Evolutionary conservation across 2,797 vertebrate genomes (phyloP).

Genomic region (Takifugu ocellatus): DNA sequence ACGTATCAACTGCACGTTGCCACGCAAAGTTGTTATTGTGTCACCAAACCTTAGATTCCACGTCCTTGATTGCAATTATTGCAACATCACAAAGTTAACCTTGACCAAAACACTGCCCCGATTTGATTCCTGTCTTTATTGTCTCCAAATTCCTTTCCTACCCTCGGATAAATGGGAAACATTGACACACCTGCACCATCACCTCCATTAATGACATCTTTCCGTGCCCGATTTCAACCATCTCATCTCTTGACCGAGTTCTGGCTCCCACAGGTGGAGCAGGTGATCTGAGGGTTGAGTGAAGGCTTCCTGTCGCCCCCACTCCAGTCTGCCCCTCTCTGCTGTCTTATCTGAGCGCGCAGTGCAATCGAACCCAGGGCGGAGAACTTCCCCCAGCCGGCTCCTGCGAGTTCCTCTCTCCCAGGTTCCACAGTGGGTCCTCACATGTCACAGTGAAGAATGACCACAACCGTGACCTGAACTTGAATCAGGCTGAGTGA

Average conservation of each 20-base stretch:
- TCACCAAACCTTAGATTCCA: no score
- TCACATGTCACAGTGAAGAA: conserved; percentile 58
- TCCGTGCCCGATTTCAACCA: no score
- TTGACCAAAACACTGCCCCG: no score
- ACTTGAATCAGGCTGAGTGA: conserved; percentile 54
- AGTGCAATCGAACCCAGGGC: conserved; percentile 59
- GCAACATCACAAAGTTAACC: no score
- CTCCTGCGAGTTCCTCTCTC: conserved; percentile 4
- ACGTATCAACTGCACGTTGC: no score
- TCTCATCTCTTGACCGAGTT: conserved; percentile 7
- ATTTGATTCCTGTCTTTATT: no score
- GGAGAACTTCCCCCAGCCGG: conserved; percentile 25
- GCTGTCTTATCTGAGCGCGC: conserved; percentile 61
- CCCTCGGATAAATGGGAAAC: no score
- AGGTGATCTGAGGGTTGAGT: conserved; percentile 68
- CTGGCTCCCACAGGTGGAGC: conserved; percentile 50
- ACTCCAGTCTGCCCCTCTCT: conserved; percentile 56
- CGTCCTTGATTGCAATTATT: no score
- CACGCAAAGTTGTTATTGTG: no score
- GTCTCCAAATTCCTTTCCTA: no score
- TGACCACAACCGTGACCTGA: conserved; percentile 33
- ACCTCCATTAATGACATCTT: no score
- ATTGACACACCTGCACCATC: no score
- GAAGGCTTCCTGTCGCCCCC: conserved; percentile 60
- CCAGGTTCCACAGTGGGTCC: conserved; percentile 28